Conservation (phyloP, 1,140 invertebrate species). For the Acromyrmex charruanus region DNA sequence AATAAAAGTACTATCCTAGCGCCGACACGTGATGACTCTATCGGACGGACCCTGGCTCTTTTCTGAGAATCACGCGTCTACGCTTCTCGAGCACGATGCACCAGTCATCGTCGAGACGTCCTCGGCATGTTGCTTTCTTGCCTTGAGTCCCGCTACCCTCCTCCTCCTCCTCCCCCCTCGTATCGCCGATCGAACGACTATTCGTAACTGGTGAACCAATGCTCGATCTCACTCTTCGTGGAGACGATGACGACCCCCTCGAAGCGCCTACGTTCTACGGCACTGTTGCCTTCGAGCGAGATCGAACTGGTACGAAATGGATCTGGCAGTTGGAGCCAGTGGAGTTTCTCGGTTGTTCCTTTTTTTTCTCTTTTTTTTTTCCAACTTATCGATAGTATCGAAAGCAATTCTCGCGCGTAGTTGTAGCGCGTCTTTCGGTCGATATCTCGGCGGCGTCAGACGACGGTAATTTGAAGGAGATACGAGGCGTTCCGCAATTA, state of each 20-base stretch:
- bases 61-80: conserved; percentile 77
- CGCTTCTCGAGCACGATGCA: conserved; percentile 70
- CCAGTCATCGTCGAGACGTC: conserved; percentile 77
- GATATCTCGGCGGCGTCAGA: conserved; percentile 57
- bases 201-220: conserved; percentile 52
- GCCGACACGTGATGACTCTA: conserved; percentile 78
- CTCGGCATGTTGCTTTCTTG: conserved; percentile 72
- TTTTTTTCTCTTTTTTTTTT: conserved; percentile 45
- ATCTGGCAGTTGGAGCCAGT: conserved; percentile 71
- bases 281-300: conserved; percentile 64
- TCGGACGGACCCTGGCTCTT: conserved; percentile 67
- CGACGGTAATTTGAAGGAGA: conserved; percentile 70
- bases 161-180: not conserved
- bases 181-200: conserved; percentile 25
- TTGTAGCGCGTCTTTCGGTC: conserved; percentile 55
- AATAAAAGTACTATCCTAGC: conserved; percentile 80
- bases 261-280: conserved; percentile 44
- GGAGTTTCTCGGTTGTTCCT: conserved; percentile 37
- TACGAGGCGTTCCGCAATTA: conserved; percentile 58
- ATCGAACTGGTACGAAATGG: conserved; percentile 75
- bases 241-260: conserved; percentile 42
- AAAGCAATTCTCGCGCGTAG: conserved; percentile 58
- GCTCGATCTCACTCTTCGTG: conserved; percentile 46
- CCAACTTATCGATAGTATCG: conserved; percentile 72
- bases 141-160: conserved; percentile 23